Conservation (phyloP, 2,113 vertebrate genomes). For the Corythaixoides concolor region DNA sequence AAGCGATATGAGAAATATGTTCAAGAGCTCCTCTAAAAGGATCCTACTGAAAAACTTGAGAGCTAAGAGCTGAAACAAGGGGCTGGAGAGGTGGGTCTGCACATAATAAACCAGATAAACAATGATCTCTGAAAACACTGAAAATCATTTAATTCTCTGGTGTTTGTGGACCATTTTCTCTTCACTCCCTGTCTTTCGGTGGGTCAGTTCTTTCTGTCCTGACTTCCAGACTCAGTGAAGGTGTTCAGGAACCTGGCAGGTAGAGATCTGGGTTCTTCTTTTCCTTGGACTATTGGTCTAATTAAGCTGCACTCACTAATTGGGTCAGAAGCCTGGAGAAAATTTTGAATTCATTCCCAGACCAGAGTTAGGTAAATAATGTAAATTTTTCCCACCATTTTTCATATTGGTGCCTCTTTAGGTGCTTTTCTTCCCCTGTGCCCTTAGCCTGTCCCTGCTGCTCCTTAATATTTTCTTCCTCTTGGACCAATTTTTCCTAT, state of each 20-base stretch:
- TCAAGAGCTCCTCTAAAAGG: neutral
- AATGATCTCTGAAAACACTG: neutral
- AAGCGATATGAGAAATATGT: neutral
- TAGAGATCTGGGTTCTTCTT: neutral
- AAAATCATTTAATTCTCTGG: neutral
- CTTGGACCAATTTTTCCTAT: neutral
- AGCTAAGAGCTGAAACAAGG: neutral
- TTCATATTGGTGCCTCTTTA: neutral
- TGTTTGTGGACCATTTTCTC: neutral
- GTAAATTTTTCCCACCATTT: neutral
- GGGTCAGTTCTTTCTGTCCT: neutral
- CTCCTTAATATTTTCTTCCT: neutral
- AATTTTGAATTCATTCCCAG: neutral
- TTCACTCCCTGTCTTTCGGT: neutral
- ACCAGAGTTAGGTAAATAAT: neutral
- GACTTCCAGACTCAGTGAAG: neutral
- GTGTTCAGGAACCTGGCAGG: neutral
- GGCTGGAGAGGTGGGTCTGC: fast-evolving
- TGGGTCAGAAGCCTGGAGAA: neutral
- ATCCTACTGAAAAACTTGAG: neutral
- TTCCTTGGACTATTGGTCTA: neutral
- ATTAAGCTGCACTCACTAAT: neutral
- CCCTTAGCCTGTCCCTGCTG: neutral
- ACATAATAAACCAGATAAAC: neutral
- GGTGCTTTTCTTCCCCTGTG: neutral